These are phyloP conservation scores for Entomobrya multifasciata DNA, from an alignment of 2,888 invertebrate genomes.

Conservation along the genomic window DNA sequence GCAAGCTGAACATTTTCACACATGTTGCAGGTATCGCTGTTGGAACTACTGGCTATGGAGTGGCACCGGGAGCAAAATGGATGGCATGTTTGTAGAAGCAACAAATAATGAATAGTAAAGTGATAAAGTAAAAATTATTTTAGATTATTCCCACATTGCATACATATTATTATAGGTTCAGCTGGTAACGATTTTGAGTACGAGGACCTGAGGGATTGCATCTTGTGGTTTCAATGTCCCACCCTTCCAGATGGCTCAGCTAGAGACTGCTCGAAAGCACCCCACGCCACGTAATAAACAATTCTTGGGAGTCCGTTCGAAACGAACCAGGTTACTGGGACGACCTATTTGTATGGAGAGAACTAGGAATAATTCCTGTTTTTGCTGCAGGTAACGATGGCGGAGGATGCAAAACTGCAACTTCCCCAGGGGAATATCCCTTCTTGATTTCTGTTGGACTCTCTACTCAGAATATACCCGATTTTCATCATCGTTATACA, in stretches of 20 bases:
- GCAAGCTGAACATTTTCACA: no score
- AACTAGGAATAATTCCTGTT: not conserved
- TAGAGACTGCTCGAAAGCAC: constrained; percentile 16
- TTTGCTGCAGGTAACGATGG: not conserved
- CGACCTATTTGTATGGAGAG: not conserved
- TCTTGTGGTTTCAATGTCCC: constrained; percentile 8
- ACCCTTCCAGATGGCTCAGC: not conserved
- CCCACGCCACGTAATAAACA: not conserved
- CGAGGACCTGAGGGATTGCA: not conserved
- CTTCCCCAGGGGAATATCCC: not conserved
- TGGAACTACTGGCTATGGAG: not conserved
- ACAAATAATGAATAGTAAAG: no score
- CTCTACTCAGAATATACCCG: not conserved
- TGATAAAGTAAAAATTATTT: no score
- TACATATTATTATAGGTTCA: no score
- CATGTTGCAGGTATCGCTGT: not conserved
- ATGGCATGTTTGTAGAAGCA: no score
- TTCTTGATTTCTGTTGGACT: not conserved
- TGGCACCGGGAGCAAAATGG: not conserved
- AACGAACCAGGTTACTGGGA: not conserved
- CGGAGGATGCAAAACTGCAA: not conserved
- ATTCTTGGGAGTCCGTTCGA: not conserved
- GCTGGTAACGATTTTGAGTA: not conserved
- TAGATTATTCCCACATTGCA: no score
- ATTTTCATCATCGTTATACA: no score